Conservation (phyloP, 1,140 invertebrate species). For the Pseudobourletiella spinata region DNA sequence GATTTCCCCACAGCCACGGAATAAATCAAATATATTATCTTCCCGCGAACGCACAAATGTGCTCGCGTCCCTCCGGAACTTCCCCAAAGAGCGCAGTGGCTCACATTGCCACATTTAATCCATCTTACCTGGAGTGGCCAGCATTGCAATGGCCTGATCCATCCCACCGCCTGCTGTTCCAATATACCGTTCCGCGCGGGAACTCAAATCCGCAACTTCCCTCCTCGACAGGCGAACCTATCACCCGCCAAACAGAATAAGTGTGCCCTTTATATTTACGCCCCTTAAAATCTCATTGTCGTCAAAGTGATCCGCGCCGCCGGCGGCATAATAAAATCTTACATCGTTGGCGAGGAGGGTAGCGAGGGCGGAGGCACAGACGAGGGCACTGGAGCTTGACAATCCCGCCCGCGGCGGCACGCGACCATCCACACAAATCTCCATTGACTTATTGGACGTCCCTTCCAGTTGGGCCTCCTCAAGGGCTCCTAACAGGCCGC, state of each 20-base stretch:
- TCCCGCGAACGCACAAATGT: too few species aligned
- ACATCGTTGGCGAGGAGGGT: constrained; percentile 65
- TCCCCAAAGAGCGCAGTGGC: too few species aligned
- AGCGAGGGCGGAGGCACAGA: constrained; percentile 82
- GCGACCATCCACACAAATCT: constrained; percentile 68
- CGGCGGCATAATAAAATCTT: too few species aligned
- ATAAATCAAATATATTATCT: too few species aligned
- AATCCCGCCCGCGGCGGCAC: constrained; percentile 86
- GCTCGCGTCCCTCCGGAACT: too few species aligned
- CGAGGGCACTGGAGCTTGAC: constrained; percentile 93
- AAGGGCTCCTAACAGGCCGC: constrained; percentile 71
- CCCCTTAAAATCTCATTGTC: too few species aligned
- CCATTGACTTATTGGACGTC: constrained; percentile 46
- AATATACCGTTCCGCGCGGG: constrained; percentile 80
- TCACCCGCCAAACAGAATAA: not conserved
- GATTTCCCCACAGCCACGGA: too few species aligned
- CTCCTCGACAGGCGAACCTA: constrained; percentile 60
- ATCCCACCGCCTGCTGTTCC: constrained; percentile 96
- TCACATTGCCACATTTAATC: too few species aligned
- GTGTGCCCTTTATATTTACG: too few species aligned
- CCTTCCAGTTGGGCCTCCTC: constrained; percentile 50
- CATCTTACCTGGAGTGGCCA: constrained; percentile 72
- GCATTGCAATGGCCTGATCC: constrained; percentile 97
- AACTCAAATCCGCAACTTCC: constrained; percentile 76
- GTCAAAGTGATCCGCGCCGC: too few species aligned